phyloP scores from a whole-genome alignment of 2,113 vertebrate genomes.

The Triplophysa rosa region DNA sequence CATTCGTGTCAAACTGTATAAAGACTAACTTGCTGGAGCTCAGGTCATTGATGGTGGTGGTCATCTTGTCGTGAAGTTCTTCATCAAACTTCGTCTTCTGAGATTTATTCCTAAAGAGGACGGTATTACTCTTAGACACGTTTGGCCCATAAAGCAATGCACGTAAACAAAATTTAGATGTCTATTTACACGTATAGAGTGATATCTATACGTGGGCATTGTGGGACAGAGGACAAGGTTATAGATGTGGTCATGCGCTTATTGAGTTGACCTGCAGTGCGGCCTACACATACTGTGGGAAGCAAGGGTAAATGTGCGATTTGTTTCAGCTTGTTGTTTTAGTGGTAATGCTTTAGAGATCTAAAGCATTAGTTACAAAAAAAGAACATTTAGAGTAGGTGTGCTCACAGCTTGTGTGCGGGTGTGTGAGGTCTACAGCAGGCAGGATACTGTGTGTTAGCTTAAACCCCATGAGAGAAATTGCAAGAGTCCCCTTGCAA shows the following conservation, averaged over 20 bases:
- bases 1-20: background rate
- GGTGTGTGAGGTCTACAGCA: conserved; percentile 31
- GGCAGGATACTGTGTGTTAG: conserved; percentile 61
- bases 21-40: conserved; percentile 84
- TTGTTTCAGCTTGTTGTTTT: background rate
- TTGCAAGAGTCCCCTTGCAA: conserved; percentile 49
- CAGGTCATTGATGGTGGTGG: conserved; percentile 91
- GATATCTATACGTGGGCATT: background rate
- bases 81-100: conserved; percentile 92
- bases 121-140: conserved; percentile 50
- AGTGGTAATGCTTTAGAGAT: conserved; percentile 2
- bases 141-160: background rate
- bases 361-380: background rate
- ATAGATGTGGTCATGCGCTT: conserved; percentile 45
- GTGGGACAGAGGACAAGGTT: conserved; percentile 10
- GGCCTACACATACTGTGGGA: background rate
- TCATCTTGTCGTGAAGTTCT: conserved; percentile 91
- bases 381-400: background rate
- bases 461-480: conserved; percentile 56
- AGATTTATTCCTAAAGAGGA: conserved; percentile 81
- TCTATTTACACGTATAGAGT: conserved; percentile 13
- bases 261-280: conserved; percentile 8
- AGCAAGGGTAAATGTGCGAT: conserved; percentile 2
- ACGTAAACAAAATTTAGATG: conserved; percentile 46
- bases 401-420: background rate